These are phyloP conservation scores for Medauroidea extradentata DNA, from an alignment of 1,140 invertebrate genomes.

Conservation along the genomic window DNA sequence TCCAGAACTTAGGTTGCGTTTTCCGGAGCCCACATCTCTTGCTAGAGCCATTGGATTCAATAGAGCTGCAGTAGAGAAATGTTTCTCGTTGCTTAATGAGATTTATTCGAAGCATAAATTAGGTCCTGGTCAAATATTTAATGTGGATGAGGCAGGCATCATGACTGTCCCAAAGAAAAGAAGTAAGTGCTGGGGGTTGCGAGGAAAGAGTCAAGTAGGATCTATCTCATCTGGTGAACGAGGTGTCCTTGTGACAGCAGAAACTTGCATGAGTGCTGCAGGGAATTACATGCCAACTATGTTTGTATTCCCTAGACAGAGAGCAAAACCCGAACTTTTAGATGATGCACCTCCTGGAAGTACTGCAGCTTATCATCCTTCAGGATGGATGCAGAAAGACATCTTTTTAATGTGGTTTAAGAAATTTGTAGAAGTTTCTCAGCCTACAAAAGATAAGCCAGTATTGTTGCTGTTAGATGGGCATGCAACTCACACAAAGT, in stretches of 20 bases:
- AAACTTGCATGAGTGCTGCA: slow-evolving; percentile 25
- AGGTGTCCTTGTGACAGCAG: slow-evolving; percentile 26
- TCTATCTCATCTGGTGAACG: slow-evolving; percentile 24
- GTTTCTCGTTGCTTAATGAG: slow-evolving; percentile 17
- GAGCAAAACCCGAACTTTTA: slow-evolving; percentile 12
- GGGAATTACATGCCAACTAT: slow-evolving; percentile 31
- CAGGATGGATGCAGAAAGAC: slow-evolving; percentile 29
- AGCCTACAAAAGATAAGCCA: slow-evolving; percentile 26
- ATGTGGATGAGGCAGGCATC: slow-evolving; percentile 39
- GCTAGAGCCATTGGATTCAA: slow-evolving; percentile 25
- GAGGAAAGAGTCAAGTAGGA: slow-evolving; percentile 29
- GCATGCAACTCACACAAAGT: slow-evolving; percentile 29
- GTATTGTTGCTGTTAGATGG: slow-evolving; percentile 36
- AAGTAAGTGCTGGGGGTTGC: slow-evolving; percentile 10
- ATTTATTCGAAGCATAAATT: slow-evolving; percentile 14
- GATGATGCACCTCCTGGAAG: slow-evolving; percentile 16
- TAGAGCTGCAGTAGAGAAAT: too few relatives aligned
- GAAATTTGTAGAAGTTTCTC: slow-evolving; percentile 30
- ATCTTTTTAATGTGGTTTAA: slow-evolving; percentile 36
- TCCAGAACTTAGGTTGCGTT: too few relatives aligned
- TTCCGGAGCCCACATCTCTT: slow-evolving; percentile 15
- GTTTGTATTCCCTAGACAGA: slow-evolving; percentile 36
- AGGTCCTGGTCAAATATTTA: slow-evolving; percentile 29
- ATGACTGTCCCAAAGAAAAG: slow-evolving; percentile 27
- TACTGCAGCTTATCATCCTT: not conserved